Base-by-base conservation (phyloP, 2,113 vertebrate genomes). In the Sylvilagus bachmani region DNA sequence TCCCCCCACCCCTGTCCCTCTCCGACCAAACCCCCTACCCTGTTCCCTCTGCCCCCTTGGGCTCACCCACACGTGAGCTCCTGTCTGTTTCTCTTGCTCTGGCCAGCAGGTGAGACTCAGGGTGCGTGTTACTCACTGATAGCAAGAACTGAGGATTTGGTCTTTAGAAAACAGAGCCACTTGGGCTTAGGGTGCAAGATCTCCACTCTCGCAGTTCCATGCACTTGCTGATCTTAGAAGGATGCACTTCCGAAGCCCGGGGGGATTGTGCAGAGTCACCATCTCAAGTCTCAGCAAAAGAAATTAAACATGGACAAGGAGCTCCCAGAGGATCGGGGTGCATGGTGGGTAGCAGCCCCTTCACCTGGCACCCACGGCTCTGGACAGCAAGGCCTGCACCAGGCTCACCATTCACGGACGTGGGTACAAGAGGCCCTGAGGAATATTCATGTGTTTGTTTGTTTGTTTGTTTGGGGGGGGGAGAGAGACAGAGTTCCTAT, bases 111-210 rank as follows among this genome's bases (percentile, higher is more conserved):
- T 38, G 5, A 4, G 5, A 7, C 29, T 58, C 77, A 64, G 21
- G 16, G 13, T 13, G 17, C 2, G 2, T 0, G 1, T 73, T 31
- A 51, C 61, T 49, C 69, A 25, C 36, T 2, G 14, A 11, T 36
- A 12, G 44, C 4, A 33, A 33, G 36, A 24, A 36, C 4, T 3
- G 17, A 78, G 16, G 29, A 17, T 44, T 24, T 27, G 6, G 17
- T 49, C 21, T 69, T 29, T 1, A 69, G 81, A 86, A 67, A 75
- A 6, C 13, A 3, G 8, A 49, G 14, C 29, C 2, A 10, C 25
- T 49, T 19, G 2, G 2, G 2, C 2, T 10, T 22, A 13, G 27
- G 27, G 10, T 14, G 9, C 4, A 9, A 0, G 5, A 3, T 1
- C 62, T 44, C 24, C 17, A 7, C 13, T 9, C 75, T 78, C 24